Conservation (phyloP, 2,113 vertebrate genomes). For the Tragelaphus strepsiceros region DNA sequence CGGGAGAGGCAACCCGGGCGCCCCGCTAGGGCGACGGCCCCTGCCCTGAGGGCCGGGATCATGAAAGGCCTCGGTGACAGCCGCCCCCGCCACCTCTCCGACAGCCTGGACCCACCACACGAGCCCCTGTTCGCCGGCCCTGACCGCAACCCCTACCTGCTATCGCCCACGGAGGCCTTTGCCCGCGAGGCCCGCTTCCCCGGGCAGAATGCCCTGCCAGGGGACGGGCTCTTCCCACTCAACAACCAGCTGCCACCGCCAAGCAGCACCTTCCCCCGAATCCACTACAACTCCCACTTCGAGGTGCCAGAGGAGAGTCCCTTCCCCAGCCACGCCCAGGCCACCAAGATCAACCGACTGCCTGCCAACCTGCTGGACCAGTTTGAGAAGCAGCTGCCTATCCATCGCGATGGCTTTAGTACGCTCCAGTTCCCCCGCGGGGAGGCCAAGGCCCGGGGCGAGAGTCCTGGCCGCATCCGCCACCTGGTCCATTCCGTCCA, state of each 20-base stretch:
- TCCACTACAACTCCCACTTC: slow-evolving; percentile 97
- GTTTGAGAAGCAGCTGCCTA: slow-evolving; percentile 96
- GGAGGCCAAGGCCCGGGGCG: slow-evolving; percentile 91
- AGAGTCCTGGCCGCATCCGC: slow-evolving; percentile 96
- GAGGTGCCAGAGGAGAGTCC: slow-evolving; percentile 94
- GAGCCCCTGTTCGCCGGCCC: slow-evolving; percentile 88
- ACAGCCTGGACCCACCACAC: slow-evolving; percentile 90
- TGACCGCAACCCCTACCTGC: slow-evolving; percentile 92
- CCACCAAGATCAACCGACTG: slow-evolving; percentile 90
- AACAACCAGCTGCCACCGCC: slow-evolving; percentile 96
- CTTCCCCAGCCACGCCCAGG: slow-evolving; percentile 89
- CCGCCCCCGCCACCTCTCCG: slow-evolving; percentile 92
- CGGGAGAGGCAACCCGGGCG: slow-evolving; percentile 42
- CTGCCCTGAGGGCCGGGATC: slow-evolving; percentile 71
- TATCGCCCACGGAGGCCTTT: slow-evolving; percentile 93
- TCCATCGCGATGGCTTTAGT: slow-evolving; percentile 95
- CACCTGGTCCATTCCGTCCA: slow-evolving; percentile 97
- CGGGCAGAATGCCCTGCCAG: slow-evolving; percentile 81
- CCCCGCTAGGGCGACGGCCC: slow-evolving; percentile 60
- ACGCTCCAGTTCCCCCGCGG: slow-evolving; percentile 95
- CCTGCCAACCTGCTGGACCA: slow-evolving; percentile 94
- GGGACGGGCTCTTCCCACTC: slow-evolving; percentile 92
- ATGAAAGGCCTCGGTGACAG: slow-evolving; percentile 96
- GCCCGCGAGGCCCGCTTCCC: slow-evolving; percentile 88
- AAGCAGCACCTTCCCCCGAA: slow-evolving; percentile 96